Evolutionary conservation across 2,113 vertebrate species (phyloP).

Genomic region (Nematolebias whitei): DNA sequence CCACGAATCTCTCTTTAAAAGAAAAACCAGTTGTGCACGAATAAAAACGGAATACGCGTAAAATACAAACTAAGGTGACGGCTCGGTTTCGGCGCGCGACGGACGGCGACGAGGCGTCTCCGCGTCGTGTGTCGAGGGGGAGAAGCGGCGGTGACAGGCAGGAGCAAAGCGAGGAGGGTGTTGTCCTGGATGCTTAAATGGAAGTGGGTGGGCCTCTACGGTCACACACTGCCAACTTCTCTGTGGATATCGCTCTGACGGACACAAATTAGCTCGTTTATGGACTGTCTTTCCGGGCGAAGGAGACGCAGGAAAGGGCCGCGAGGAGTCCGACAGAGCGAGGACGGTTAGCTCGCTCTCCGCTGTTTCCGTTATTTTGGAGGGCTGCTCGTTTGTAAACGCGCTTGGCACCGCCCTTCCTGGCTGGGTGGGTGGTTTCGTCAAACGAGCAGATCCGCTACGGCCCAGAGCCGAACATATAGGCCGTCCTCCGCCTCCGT

Average conservation of each 20-base stretch:
- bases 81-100: slow-evolving; percentile 50
- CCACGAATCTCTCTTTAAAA: slow-evolving; percentile 58
- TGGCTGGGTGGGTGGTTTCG: slow-evolving; percentile 87
- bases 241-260: slow-evolving; percentile 72
- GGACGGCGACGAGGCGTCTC: slow-evolving; percentile 57
- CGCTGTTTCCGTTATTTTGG: slow-evolving; percentile 62
- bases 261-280: slow-evolving; percentile 58
- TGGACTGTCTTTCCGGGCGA: slow-evolving; percentile 54
- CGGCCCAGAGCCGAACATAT: slow-evolving; percentile 89
- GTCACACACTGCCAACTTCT: slow-evolving; percentile 76
- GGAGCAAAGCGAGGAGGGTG: slow-evolving; percentile 66
- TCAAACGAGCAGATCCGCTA: slow-evolving; percentile 89
- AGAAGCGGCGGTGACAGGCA: slow-evolving; percentile 55
- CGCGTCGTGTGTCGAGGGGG: slow-evolving; percentile 27
- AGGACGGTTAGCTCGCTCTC: slow-evolving; percentile 42
- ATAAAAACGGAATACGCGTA: slow-evolving; percentile 55
- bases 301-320: slow-evolving; percentile 28
- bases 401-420: slow-evolving; percentile 85
- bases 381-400: slow-evolving; percentile 68
- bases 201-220: slow-evolving; percentile 81
- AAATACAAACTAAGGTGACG: slow-evolving; percentile 54
- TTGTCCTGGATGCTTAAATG: slow-evolving; percentile 82
- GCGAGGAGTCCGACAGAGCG: slow-evolving; percentile 43
- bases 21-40: slow-evolving; percentile 68
- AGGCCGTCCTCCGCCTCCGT: slow-evolving; percentile 89